Percentiles rank a stretch among this genome's conserved stretches.
phyloP scores from a whole-genome alignment of 2,113 vertebrate species.

The Candoia aspera region DNA sequence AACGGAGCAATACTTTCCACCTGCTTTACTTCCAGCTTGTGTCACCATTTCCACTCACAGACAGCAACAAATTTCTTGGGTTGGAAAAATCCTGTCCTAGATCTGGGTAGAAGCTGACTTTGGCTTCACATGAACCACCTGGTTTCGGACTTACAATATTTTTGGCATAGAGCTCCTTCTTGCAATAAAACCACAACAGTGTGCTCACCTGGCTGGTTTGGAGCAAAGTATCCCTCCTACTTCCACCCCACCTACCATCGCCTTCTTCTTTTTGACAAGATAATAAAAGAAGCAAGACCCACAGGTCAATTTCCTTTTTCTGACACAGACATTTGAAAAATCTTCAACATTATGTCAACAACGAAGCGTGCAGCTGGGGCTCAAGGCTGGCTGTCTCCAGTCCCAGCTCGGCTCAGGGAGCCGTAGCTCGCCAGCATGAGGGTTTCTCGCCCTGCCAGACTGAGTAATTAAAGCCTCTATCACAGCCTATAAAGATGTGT shows the following conservation, averaged over 20 bases:
- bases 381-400: conserved; percentile 5
- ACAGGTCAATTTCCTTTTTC: conserved; percentile 4
- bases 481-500: conserved; percentile 32
- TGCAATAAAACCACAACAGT: neutral
- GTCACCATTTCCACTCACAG: neutral
- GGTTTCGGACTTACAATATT: neutral
- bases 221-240: neutral
- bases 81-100: neutral
- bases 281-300: neutral
- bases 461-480: conserved; percentile 36
- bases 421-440: neutral
- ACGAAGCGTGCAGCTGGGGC: conserved; percentile 11
- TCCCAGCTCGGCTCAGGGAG: conserved; percentile 20
- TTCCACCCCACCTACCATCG: neutral
- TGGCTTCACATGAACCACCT: neutral
- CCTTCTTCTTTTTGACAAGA: neutral
- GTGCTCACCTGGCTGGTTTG: neutral
- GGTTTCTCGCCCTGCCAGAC: conserved; percentile 27
- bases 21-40: neutral
- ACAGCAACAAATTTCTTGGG: neutral
- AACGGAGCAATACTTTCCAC: neutral
- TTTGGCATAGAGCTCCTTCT: neutral
- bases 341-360: conserved; percentile 28
- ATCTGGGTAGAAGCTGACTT: neutral
- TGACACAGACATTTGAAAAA: conserved; percentile 36